phyloP scores from a whole-genome alignment of 2,113 vertebrate genomes.

The Todiramphus chloris region DNA sequence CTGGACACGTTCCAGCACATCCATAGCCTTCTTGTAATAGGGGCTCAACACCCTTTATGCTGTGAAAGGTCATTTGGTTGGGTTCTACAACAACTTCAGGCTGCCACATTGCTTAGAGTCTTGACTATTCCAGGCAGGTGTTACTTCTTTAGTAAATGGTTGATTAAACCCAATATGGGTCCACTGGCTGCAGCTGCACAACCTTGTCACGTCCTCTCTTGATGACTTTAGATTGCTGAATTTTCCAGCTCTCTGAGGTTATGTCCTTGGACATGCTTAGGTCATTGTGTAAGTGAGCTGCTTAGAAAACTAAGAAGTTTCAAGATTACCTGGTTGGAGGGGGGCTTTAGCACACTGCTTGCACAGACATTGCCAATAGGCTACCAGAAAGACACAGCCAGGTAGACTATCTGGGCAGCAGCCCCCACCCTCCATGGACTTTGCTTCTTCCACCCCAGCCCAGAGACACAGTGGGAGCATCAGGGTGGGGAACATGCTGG shows the following conservation, averaged over 20 bases:
- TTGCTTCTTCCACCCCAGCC: neutral
- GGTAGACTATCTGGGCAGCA: neutral
- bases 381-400: neutral
- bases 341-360: neutral
- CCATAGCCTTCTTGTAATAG: too few species aligned
- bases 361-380: neutral
- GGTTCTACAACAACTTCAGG: neutral
- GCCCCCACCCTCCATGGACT: neutral
- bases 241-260: neutral
- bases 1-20: too few species aligned
- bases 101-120: neutral
- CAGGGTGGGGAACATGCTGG: neutral
- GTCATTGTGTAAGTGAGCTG: neutral
- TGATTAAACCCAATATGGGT: accelerated
- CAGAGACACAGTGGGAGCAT: neutral
- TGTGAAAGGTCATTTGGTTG: neutral
- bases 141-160: accelerated
- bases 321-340: neutral
- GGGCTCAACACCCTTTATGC: neutral
- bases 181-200: neutral
- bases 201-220: neutral
- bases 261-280: neutral
- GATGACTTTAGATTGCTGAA: neutral
- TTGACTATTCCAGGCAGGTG: neutral
- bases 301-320: neutral